Percentiles rank a stretch among this genome's conserved stretches.
These are phyloP conservation scores for Orthosia incerta DNA, from an alignment of 2,888 invertebrate genomes.

Conservation along the genomic window DNA sequence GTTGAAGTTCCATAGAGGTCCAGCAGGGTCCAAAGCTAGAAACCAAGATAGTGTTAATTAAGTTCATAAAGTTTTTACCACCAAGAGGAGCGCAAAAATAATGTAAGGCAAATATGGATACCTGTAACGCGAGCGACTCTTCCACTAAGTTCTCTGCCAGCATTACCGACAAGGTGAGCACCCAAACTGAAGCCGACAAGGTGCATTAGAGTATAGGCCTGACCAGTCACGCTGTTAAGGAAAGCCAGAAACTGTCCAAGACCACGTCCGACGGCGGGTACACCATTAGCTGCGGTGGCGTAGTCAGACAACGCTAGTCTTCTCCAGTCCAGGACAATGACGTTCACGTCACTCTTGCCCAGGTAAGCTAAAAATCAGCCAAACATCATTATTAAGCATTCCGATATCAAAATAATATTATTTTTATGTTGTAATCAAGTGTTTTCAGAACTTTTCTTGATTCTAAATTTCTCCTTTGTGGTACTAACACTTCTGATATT, in stretches of 20 bases:
- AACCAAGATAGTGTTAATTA: background rate
- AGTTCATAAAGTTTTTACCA: too few relatives aligned
- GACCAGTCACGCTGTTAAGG: constrained; percentile 71
- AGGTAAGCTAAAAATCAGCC: constrained; percentile 70
- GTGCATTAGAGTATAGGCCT: constrained; percentile 73
- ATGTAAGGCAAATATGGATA: background rate
- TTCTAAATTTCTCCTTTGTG: too few relatives aligned
- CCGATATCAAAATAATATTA: too few relatives aligned
- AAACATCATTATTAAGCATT: too few relatives aligned
- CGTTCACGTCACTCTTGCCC: constrained; percentile 72
- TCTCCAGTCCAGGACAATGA: constrained; percentile 82
- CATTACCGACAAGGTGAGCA: constrained; percentile 82
- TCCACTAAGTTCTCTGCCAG: constrained; percentile 75
- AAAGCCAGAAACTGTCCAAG: constrained; percentile 80
- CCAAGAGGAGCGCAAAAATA: too few relatives aligned
- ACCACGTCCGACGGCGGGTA: constrained; percentile 76
- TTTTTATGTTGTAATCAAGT: too few relatives aligned
- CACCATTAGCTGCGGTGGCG: constrained; percentile 72
- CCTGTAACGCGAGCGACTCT: constrained; percentile 78
- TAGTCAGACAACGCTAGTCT: constrained; percentile 71
- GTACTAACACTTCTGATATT: too few relatives aligned
- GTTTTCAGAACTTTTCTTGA: too few relatives aligned
- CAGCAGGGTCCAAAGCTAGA: constrained; percentile 64
- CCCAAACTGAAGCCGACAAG: constrained; percentile 85
- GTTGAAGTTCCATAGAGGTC: constrained; percentile 71